Conservation (phyloP, 1,140 invertebrate species). For the Nasonia vitripennis region DNA sequence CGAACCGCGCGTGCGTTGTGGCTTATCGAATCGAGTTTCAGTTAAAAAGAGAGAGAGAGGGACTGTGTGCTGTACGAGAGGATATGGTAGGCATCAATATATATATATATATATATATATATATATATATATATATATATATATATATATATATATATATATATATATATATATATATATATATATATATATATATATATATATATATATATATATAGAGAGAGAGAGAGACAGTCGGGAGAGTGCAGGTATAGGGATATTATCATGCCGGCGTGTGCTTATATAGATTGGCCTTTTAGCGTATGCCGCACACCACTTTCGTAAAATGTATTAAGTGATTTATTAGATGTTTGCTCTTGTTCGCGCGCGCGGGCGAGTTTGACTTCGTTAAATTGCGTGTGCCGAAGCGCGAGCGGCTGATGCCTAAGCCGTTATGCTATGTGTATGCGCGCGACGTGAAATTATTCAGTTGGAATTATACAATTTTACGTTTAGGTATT, state of each 20-base stretch:
- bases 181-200: no score
- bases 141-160: background rate
- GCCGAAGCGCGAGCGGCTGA: background rate
- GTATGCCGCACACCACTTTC: constrained; percentile 39
- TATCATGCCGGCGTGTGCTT: constrained; percentile 43
- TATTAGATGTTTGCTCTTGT: constrained; percentile 48
- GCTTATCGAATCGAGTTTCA: constrained; percentile 48
- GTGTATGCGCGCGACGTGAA: background rate
- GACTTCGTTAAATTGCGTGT: background rate
- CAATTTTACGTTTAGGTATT: constrained; percentile 1
- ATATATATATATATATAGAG: background rate
- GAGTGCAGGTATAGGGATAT: constrained; percentile 44
- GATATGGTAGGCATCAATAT: background rate
- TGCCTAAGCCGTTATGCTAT: background rate
- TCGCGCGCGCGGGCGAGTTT: background rate
- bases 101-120: background rate
- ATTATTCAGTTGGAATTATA: constrained; percentile 30
- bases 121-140: background rate
- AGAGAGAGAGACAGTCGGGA: constrained; percentile 8
- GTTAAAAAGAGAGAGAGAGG: constrained; percentile 33
- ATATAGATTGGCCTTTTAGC: constrained; percentile 55
- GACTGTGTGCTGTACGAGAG: background rate
- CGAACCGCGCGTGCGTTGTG: constrained; percentile 40
- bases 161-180: background rate
- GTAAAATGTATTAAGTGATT: constrained; percentile 52